Evolutionary conservation across 2,113 vertebrate genomes (phyloP).

Genomic region (Osmerus eperlanus): DNA sequence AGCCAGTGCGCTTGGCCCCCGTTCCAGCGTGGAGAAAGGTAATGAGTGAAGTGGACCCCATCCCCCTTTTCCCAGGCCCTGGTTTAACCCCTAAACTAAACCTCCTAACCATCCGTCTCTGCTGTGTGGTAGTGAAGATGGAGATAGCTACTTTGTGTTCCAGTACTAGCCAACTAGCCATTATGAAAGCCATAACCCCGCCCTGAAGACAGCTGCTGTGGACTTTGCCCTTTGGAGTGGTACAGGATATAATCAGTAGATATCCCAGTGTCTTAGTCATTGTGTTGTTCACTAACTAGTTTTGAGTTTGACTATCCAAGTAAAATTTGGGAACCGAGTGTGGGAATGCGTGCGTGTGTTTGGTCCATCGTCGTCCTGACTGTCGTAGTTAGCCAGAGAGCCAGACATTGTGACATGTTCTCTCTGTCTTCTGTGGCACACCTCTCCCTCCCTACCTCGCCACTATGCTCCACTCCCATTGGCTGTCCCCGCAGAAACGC

Average conservation of each 20-base stretch:
- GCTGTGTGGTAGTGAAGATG: not conserved
- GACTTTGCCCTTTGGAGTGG: not conserved
- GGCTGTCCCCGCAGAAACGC: slow-evolving; percentile 56
- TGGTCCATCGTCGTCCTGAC: not conserved
- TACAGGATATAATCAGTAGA: not conserved
- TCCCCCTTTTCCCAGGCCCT: not conserved
- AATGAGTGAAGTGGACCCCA: slow-evolving; percentile 58
- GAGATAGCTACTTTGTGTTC: slow-evolving; percentile 16
- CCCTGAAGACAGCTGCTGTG: not conserved
- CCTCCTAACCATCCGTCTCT: slow-evolving; percentile 22
- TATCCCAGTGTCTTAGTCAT: not conserved
- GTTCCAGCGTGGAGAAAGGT: slow-evolving; percentile 96
- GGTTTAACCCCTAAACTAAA: slow-evolving; percentile 25
- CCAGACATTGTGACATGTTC: not conserved
- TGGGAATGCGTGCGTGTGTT: slow-evolving; percentile 8
- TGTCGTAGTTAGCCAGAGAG: no score
- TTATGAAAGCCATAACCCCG: not conserved
- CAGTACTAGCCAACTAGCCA: not conserved
- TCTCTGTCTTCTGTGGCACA: slow-evolving; percentile 26
- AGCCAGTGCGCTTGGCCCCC: slow-evolving; percentile 76
- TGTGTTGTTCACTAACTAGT: not conserved
- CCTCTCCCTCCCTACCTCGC: slow-evolving; percentile 21
- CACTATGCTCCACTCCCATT: not conserved
- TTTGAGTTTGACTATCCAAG: not conserved
- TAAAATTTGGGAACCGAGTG: not conserved